Evolutionary conservation across 2,113 vertebrate genomes (phyloP).

Genomic region (Cairina moschata): DNA sequence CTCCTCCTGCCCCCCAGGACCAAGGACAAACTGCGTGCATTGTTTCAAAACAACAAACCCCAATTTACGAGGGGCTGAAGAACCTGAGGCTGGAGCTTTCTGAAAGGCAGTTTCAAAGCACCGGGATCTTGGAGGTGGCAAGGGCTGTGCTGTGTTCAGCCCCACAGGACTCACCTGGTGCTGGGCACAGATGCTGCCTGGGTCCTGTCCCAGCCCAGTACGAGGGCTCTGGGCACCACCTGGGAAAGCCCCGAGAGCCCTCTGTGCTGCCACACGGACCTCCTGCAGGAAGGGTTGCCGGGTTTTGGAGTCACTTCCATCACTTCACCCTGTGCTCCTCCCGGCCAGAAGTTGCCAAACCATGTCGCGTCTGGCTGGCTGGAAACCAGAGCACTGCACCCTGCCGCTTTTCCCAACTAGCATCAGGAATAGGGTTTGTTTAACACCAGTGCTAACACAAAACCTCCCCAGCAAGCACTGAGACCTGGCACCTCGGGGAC

Average conservation of each 20-base stretch:
- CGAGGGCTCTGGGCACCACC: neutral
- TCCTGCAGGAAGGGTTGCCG: neutral
- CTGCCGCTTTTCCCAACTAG: neutral
- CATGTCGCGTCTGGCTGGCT: neutral
- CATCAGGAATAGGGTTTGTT: neutral
- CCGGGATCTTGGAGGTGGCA: neutral
- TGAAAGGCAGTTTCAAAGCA: neutral
- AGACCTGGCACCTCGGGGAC: neutral
- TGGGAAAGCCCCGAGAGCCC: neutral
- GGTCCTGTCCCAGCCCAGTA: neutral
- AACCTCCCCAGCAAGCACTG: neutral
- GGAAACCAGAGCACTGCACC: neutral
- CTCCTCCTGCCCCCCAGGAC: neutral
- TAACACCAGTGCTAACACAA: too few species aligned
- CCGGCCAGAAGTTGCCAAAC: neutral
- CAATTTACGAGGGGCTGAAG: too few species aligned
- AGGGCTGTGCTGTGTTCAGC: accelerated
- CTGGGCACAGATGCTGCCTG: neutral
- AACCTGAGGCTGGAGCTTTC: neutral
- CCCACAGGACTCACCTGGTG: accelerated
- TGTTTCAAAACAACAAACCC: neutral
- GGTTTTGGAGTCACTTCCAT: neutral
- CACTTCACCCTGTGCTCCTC: neutral
- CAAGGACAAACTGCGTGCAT: neutral
- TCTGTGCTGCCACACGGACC: neutral